Base-by-base conservation (phyloP, 2,797 vertebrate genomes). In the Zenarchopterus dispar region DNA sequence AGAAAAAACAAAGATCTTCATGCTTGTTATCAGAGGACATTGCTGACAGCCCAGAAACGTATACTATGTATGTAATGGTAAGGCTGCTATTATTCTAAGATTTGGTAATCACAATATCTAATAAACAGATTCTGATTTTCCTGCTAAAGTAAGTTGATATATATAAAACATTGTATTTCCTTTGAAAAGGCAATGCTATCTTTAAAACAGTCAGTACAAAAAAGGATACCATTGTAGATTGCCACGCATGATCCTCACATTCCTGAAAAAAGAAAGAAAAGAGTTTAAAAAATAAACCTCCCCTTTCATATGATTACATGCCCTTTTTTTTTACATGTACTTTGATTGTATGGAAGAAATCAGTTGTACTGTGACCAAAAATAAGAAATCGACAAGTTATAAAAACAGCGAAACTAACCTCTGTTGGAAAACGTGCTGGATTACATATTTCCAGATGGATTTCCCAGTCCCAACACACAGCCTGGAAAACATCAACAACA, bases 221-320 rank as follows among this genome's bases (percentile, higher is more conserved):
- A 64, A 88, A 92, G 87, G 91, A 93, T 94, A 94, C 94, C 94
- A 94, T 22, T 91, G 88, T 45, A 94, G 83, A 84, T 94, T 94
- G 1, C 93, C 91, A 26, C 91, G 84, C 74, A 93, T 90, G 15
- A 92, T 77, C 65, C 80, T 88, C 62, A 91, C 91, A 7, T 93
- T 92, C 73, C 94, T 94, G 78, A 39, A 65, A 56, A 62, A 53
- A 48, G 2, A 81, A 5, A 78, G 3, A 62, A n/a, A 13, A 53
- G 3, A 8, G 0, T n/a, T 8, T 1, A 44, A 45, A 10, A 45
- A 19, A 9, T 19, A 8, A 45, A 21, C 4, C 18, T 21, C 43
- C 8, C 6, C 8, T 9, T 36, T 11, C 10, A 36, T 11, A 36
- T 31, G 2, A 31, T 7, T 36, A 36, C 11, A 2, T 39, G 15